Evolutionary conservation across 1,140 invertebrate species (phyloP), one percentile per base, ranked within the genome.

Genomic region (Drosophila takahashii): DNA sequence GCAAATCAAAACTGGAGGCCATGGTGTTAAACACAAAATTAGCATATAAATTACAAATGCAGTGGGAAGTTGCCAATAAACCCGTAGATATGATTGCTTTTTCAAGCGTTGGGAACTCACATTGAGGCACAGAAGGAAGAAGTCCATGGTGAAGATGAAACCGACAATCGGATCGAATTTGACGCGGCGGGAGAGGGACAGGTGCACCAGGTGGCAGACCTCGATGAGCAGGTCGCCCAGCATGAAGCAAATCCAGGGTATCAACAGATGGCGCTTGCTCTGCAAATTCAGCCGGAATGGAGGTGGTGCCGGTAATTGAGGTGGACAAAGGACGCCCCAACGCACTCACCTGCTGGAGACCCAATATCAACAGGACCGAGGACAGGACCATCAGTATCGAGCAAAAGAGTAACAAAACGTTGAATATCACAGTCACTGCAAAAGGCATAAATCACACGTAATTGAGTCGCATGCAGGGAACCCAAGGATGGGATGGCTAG

Each of bases 381-480:
- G 87, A 70, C 32, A 90, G 29, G 34, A 90, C 61, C 70, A 90
- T 81, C 48, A 90, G 70, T 67, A 90, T 56, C 10, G 89, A 85
- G 79, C 89, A 90, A 75, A 83, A 79, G 50, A 91, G 83, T 59
- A 89, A 80, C 70, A 91, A 85, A 61, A 91, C 60, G 75, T 90
- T 91, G 72, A 91, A 91, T 90, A 90, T 84, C 81, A 91, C 87
- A 90, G 84, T 90, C 62, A 74, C 89, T 91, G 77, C 45, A 74
- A 78, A 45, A 34, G 57, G 67, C 44, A 77, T 74, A 74, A 75
- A 74, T 75, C 71, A 69, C 51, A 56, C 48, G 44, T 79, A 71
- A 76, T 60, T 85, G 61, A 64, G 48, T 11, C 37, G 29, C 16
- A 27, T 22, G 11, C 18, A n/a, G 3, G 15, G 18, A 27, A 34